Base-by-base conservation (phyloP, 2,113 vertebrate genomes). In the Craseonycteris thonglongyai region DNA sequence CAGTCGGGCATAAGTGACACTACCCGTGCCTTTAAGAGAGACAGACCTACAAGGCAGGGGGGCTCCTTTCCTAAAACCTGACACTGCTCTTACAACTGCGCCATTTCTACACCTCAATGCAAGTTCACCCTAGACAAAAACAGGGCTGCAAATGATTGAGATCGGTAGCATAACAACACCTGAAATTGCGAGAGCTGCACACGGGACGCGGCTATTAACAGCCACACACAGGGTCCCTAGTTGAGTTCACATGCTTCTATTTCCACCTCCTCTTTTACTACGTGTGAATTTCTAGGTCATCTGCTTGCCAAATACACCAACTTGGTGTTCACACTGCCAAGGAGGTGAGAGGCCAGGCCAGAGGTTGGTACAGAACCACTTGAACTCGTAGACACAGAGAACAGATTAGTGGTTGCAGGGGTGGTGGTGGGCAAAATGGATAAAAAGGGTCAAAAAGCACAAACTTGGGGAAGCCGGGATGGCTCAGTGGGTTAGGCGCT, bases 361-460 rank as follows among this genome's bases (percentile, higher is more conserved):
- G 7, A 7, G 1, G 42, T 0, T 3, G 15, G 42, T 14, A 3
- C 38, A 61, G 28, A 49, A 38, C 30, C 18, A 5, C 3, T n/a
- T 2, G 51, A 47, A 10, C 42, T 33, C 8, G 71, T 3, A 11
- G 28, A 3, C 1, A 9, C 42, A 19, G 42, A 11, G 47, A 11
- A 35, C 24, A 21, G n/a, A 5, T 5, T 2, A 16, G 40, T 15
- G 8, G 14, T 11, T 5, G 80, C 33, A 0, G 33, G 22, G 85
- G 54, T 0, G 40, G 2, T 13, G 40, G 42, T 11, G 24, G 7
- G 15, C 13, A 1, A 4, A 3, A 5, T 0, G n/a, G 49, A 18
- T 49, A 6, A 22, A 7, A 42, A 9, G 9, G 6, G 3, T 10
- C 51, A 13, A 9, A 22, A 51, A 26, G 54, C 12, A n/a, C n/a